Evolutionary conservation across 2,113 vertebrate genomes (phyloP).

Genomic region (Siphamia tubifer): DNA sequence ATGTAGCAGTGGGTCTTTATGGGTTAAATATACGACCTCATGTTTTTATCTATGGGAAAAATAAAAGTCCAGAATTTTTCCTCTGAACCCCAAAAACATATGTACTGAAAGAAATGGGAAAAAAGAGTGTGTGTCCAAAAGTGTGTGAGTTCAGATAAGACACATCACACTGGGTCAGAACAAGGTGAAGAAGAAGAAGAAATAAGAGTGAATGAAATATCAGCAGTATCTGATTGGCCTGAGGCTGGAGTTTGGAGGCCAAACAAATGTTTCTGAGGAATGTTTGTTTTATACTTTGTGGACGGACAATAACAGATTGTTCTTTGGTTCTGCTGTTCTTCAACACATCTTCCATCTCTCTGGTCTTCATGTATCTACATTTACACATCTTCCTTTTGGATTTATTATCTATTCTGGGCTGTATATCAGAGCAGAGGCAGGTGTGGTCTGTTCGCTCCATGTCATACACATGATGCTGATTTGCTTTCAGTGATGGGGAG

Average conservation of each 20-base stretch:
- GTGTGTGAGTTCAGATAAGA: conserved; percentile 22
- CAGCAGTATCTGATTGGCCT: conserved; percentile 43
- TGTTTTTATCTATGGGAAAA: background rate
- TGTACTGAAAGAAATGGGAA: conserved; percentile 21
- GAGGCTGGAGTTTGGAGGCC: conserved; percentile 40
- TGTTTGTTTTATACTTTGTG: conserved; percentile 42
- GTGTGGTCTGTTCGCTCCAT: conserved; percentile 43
- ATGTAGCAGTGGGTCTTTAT: too few relatives aligned
- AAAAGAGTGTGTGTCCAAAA: conserved; percentile 12
- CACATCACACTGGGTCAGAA: conserved; percentile 16
- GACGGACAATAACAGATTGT: conserved; percentile 54
- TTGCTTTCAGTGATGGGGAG: conserved; percentile 26
- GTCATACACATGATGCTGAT: conserved; percentile 39
- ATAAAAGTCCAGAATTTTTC: background rate
- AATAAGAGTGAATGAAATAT: conserved; percentile 51
- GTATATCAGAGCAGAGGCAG: conserved; percentile 46
- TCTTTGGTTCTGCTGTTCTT: conserved; percentile 46
- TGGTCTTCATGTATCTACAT: conserved; percentile 4
- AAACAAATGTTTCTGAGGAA: conserved; percentile 57
- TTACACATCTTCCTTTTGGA: conserved; percentile 26
- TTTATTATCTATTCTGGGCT: conserved; percentile 8
- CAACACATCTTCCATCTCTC: conserved; percentile 34
- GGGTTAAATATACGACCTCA: background rate
- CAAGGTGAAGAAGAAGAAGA: conserved; percentile 53
- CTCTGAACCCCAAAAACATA: background rate